Conservation (phyloP, 92 coral and sea anemone species). For the Epizoanthus stellaris region DNA sequence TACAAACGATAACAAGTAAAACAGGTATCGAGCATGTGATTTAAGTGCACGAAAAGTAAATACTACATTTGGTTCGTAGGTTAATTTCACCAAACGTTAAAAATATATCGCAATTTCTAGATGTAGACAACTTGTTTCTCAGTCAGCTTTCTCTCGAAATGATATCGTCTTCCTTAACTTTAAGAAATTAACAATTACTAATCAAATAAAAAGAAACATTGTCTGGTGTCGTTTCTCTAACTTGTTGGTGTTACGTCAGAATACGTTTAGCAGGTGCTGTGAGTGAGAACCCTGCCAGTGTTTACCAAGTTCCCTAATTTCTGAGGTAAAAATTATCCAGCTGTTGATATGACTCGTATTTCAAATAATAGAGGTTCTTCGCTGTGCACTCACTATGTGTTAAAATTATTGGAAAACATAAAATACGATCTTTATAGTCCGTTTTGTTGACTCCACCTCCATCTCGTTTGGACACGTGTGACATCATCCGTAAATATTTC, state of each 20-base stretch:
- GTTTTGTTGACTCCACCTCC: background rate
- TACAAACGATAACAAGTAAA: background rate
- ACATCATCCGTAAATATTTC: slow-evolving; percentile 11
- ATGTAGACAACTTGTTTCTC: background rate
- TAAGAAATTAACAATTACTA: no score
- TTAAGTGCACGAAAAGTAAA: background rate
- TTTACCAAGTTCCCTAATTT: background rate
- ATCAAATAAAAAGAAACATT: background rate
- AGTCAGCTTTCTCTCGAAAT: background rate
- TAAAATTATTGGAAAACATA: background rate
- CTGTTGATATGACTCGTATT: background rate
- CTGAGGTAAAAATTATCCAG: background rate
- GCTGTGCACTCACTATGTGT: no score
- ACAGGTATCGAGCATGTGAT: background rate
- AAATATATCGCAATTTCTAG: background rate
- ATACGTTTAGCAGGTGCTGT: slow-evolving; percentile 24
- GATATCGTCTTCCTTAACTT: background rate
- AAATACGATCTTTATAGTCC: background rate
- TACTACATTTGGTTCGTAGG: background rate
- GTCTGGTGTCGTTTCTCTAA: background rate
- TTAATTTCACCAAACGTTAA: background rate
- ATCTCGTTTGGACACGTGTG: background rate
- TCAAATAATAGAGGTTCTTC: background rate
- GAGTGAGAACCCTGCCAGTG: background rate
- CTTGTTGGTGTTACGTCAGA: slow-evolving; percentile 15